phyloP scores from a whole-genome alignment of 2,888 invertebrate genomes.

The Pristionchus fissidentatus region DNA sequence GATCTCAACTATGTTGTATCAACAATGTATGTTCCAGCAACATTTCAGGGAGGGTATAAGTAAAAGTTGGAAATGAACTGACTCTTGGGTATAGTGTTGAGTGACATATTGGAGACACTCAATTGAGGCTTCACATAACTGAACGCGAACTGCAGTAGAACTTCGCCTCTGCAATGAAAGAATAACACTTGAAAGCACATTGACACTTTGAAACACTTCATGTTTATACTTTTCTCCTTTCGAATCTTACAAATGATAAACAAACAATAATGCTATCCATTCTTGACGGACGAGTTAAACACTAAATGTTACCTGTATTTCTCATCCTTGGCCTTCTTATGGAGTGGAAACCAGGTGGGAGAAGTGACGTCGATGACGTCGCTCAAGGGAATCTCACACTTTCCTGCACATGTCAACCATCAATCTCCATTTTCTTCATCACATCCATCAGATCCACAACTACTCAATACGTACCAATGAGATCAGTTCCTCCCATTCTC shows the following conservation, averaged over 20 bases:
- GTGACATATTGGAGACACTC: slow-evolving; percentile 64
- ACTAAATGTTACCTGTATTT: slow-evolving; percentile 54
- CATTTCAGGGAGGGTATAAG: background rate
- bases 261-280: background rate
- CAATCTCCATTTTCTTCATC: background rate
- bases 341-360: slow-evolving; percentile 53
- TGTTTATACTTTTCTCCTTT: too few species aligned
- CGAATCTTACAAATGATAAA: too few species aligned
- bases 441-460: background rate
- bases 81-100: slow-evolving; percentile 66
- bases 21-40: background rate
- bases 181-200: too few species aligned
- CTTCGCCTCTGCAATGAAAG: slow-evolving; percentile 50
- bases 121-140: slow-evolving; percentile 60
- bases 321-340: slow-evolving; percentile 63
- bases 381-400: slow-evolving; percentile 10
- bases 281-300: background rate
- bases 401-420: background rate
- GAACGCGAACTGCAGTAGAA: slow-evolving; percentile 65
- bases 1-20: background rate
- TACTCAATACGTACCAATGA: slow-evolving; percentile 3
- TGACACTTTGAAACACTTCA: too few species aligned
- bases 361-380: slow-evolving; percentile 25
- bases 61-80: background rate
- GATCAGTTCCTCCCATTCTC: slow-evolving; percentile 39